phyloP scores from a whole-genome alignment of 2,888 invertebrate species.

The Norana najaformis region DNA sequence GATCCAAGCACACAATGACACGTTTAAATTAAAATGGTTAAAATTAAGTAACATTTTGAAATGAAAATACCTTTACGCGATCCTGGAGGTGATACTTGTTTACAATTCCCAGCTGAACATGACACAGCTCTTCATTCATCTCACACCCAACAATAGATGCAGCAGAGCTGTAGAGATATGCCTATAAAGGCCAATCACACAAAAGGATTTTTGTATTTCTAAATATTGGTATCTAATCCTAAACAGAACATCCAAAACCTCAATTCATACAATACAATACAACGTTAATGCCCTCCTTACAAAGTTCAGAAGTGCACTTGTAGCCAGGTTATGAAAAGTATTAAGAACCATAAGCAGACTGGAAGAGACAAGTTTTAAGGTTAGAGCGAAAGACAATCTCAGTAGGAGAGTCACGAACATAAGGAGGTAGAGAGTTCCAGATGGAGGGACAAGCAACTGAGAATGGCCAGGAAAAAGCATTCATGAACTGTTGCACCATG shows the following conservation, averaged over 20 bases:
- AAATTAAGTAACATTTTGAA: neutral
- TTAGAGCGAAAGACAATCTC: too few relatives aligned
- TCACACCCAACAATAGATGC: conserved; percentile 72
- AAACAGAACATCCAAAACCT: neutral
- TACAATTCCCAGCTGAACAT: conserved; percentile 69
- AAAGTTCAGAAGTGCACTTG: too few relatives aligned
- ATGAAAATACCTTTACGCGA: conserved; percentile 45
- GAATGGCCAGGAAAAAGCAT: too few relatives aligned
- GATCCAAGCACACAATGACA: neutral
- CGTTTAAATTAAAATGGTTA: neutral
- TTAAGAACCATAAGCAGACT: too few relatives aligned
- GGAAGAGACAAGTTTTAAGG: too few relatives aligned
- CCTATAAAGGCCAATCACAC: conserved; percentile 64
- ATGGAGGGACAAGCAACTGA: too few relatives aligned
- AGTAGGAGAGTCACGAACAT: too few relatives aligned
- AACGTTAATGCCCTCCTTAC: too few relatives aligned
- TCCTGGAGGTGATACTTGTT: conserved; percentile 63
- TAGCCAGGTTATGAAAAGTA: too few relatives aligned
- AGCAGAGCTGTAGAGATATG: conserved; percentile 69
- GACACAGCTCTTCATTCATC: conserved; percentile 72
- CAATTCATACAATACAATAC: neutral
- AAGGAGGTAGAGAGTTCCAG: too few relatives aligned
- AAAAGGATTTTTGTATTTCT: neutral
- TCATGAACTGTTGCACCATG: conserved; percentile 68
- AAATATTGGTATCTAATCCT: neutral